Base-by-base conservation (phyloP, 2,113 vertebrate genomes). In the Propithecus coquereli region DNA sequence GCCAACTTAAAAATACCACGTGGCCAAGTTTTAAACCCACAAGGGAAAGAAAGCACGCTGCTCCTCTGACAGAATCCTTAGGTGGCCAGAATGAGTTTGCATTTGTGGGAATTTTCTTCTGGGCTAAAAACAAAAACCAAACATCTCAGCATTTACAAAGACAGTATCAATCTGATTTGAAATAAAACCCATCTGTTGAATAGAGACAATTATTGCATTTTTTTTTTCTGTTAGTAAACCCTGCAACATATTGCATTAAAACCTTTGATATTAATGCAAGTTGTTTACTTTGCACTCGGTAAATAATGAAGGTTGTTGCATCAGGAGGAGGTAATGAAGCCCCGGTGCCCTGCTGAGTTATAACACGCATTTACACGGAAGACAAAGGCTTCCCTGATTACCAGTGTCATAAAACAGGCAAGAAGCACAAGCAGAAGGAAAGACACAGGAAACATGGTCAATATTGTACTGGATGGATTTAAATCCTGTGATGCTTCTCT, bases 21-120 rank as follows among this genome's bases (percentile, higher is more conserved):
- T 80, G 92, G 95, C 66, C 6, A 2, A 90, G 88, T 97, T 98
- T 91, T 85, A 97, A 96, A 97, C 85, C 10, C 82, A 84, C 71
- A 87, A 94, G 85, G 79, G 91, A 97, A 93, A 37, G 91, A 89
- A 96, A 93, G 22, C 81, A 96, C 43, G 57, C 61, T 84, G 40
- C 73, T 93, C 70, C 92, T 81, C 90, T 70, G 81, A 80, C 87
- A 93, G 8, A 18, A 96, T 89, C 90, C 54, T 54, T 74, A 95
- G 81, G 77, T 95, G 32, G 79, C 68, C 95, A 95, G 82, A 98
- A 95, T 87, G 43, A 74, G 68, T 90, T 54, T 93, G 92, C 52
- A 87, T 95, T 94, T 95, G 87, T 97, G 94, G 88, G 91, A 94
- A 94, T 90, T 92, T 97, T 93, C 88, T 95, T 45, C 87, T 52